Percentiles rank a stretch among this genome's conserved stretches.
Evolutionary conservation across 92 coral and sea anemone species (phyloP).

Genomic region (Scolanthus callimorphus): DNA sequence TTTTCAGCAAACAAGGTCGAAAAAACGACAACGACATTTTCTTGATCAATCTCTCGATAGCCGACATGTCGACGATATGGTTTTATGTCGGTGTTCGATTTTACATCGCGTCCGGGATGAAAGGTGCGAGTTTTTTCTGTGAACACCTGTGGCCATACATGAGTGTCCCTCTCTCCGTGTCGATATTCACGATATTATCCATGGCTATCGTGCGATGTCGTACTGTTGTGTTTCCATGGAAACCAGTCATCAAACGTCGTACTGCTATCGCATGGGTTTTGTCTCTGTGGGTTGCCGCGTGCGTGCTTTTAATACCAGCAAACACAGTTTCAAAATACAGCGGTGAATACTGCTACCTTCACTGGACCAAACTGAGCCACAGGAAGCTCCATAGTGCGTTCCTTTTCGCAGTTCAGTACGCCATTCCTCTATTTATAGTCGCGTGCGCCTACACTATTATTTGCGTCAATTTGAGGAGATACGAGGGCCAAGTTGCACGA

Average conservation of each 20-base stretch:
- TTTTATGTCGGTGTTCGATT: constrained; percentile 28
- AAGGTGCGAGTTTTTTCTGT: constrained; percentile 3
- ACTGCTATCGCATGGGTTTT: constrained; percentile 8
- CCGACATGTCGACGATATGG: constrained; percentile 32
- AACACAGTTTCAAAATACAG: constrained; percentile 7
- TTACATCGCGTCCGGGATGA: constrained; percentile 6
- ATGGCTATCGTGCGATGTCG: constrained; percentile 28
- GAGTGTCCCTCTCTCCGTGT: constrained; percentile 21
- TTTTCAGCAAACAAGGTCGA: constrained; percentile 8
- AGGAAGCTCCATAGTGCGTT: constrained; percentile 7
- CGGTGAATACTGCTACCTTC: constrained; percentile 6
- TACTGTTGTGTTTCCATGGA: constrained; percentile 15
- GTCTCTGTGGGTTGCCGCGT: constrained; percentile 13
- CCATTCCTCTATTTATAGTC: constrained; percentile 18
- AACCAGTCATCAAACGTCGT: neutral
- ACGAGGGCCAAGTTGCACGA: constrained; percentile 26
- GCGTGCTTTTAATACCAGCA: constrained; percentile 16
- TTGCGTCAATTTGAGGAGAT: constrained; percentile 5
- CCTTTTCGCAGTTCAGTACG: constrained; percentile 17
- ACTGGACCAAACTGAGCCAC: constrained; percentile 7
- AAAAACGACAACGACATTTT: constrained; percentile 23
- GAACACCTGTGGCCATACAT: constrained; percentile 13
- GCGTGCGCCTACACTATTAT: constrained; percentile 8
- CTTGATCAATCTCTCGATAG: constrained; percentile 14
- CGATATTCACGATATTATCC: constrained; percentile 23